Evolutionary conservation across 1,140 invertebrate genomes (phyloP).

Genomic region (Drosophila erecta): DNA sequence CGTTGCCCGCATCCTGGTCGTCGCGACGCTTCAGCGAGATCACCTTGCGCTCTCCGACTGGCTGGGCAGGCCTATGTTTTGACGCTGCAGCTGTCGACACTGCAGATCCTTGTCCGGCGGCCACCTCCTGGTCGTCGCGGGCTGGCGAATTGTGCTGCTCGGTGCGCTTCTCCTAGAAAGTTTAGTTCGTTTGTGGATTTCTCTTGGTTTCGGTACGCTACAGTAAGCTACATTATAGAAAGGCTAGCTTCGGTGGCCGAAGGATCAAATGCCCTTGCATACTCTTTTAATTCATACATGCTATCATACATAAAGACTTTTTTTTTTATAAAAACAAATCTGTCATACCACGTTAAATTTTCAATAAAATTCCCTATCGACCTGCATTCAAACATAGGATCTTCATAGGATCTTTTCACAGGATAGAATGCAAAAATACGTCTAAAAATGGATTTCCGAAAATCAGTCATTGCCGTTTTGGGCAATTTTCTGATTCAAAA

Average conservation of each 20-base stretch:
- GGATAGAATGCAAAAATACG: no score
- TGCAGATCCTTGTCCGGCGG: constrained; percentile 3
- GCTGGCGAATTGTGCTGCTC: constrained; percentile 62
- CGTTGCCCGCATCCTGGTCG: constrained; percentile 45
- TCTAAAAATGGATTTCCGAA: no score
- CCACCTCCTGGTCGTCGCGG: constrained; percentile 49
- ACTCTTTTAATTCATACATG: no score
- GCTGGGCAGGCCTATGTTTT: constrained; percentile 57
- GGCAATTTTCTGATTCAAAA: no score
- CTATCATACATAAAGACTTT: no score
- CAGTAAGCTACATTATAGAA: not conserved
- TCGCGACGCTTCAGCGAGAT: constrained; percentile 81
- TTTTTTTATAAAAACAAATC: no score
- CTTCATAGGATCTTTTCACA: no score
- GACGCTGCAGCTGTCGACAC: constrained; percentile 30
- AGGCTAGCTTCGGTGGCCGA: constrained; percentile 10
- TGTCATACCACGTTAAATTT: no score
- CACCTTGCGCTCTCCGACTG: constrained; percentile 69
- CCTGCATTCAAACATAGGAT: no score
- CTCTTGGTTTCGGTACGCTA: not conserved
- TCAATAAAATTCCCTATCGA: no score
- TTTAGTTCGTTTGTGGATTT: constrained; percentile 20
- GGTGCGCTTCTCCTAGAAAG: constrained; percentile 69
- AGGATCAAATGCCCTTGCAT: constrained; percentile 2
- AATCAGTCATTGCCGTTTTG: no score